These are phyloP conservation scores for Phrynocephalus guinanensis DNA, from an alignment of 2,797 vertebrate species.

Conservation along the genomic window DNA sequence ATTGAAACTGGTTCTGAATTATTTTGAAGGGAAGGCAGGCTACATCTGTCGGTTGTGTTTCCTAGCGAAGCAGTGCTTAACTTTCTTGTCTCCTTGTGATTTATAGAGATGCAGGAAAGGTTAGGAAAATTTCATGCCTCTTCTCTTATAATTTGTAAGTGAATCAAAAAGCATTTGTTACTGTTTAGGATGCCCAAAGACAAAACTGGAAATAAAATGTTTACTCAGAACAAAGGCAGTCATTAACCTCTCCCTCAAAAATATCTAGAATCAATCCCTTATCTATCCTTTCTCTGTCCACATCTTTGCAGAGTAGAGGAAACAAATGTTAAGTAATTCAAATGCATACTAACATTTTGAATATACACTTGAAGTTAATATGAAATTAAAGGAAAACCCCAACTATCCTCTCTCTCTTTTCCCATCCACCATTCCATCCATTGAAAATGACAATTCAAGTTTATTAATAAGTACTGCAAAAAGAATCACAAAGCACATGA, in stretches of 20 bases:
- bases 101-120: slow-evolving; percentile 84
- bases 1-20: slow-evolving; percentile 87
- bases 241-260: slow-evolving; percentile 53
- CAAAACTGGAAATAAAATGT: slow-evolving; percentile 73
- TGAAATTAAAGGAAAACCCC: too few relatives aligned
- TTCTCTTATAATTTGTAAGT: slow-evolving; percentile 83
- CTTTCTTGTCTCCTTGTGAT: slow-evolving; percentile 85
- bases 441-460: neutral
- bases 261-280: slow-evolving; percentile 53
- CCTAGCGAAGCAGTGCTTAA: slow-evolving; percentile 80
- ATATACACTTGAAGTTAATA: neutral
- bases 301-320: slow-evolving; percentile 38
- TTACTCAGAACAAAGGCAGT: slow-evolving; percentile 66
- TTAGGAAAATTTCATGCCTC: slow-evolving; percentile 83
- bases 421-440: neutral
- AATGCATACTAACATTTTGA: neutral
- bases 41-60: slow-evolving; percentile 83
- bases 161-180: slow-evolving; percentile 82
- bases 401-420: neutral
- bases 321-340: neutral
- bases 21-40: slow-evolving; percentile 82
- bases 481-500: neutral
- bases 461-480: neutral
- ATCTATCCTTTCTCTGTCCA: slow-evolving; percentile 36
- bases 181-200: slow-evolving; percentile 79